Conservation (phyloP, 1,140 invertebrate species). For the Heliconius congener region DNA sequence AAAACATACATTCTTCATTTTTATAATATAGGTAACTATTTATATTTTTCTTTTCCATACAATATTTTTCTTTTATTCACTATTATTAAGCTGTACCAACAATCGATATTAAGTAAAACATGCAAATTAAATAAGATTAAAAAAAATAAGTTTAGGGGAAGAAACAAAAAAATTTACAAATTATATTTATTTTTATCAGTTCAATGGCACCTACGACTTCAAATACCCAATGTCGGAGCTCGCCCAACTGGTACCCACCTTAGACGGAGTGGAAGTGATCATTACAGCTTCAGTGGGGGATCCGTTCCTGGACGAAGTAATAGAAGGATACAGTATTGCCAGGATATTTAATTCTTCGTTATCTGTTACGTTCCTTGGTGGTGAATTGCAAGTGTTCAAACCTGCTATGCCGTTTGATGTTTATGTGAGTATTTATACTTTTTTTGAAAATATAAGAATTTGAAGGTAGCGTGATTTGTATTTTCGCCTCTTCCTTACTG, state of each 20-base stretch:
- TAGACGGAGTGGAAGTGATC: conserved; percentile 92
- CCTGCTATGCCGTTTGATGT: conserved; percentile 93
- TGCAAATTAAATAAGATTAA: no score
- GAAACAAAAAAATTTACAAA: no score
- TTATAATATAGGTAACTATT: no score
- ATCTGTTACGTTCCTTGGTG: conserved; percentile 92
- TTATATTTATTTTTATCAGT: conserved; percentile 78
- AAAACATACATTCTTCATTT: no score
- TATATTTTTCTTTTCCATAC: no score
- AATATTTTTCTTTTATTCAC: no score
- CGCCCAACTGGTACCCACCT: conserved; percentile 83
- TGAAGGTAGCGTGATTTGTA: no score
- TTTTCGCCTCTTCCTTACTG: no score
- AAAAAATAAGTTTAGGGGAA: no score
- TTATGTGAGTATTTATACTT: conserved; percentile 83
- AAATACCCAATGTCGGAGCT: conserved; percentile 92
- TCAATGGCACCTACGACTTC: conserved; percentile 93
- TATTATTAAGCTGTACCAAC: no score
- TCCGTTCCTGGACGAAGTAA: conserved; percentile 92
- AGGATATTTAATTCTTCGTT: conserved; percentile 93
- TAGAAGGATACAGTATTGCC: conserved; percentile 93
- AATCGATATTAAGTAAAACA: no score
- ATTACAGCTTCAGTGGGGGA: conserved; percentile 95
- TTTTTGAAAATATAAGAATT: background rate
- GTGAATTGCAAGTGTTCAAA: conserved; percentile 95